Conservation (phyloP, 1,140 invertebrate genomes). For the Zaprionus camerounensis region DNA sequence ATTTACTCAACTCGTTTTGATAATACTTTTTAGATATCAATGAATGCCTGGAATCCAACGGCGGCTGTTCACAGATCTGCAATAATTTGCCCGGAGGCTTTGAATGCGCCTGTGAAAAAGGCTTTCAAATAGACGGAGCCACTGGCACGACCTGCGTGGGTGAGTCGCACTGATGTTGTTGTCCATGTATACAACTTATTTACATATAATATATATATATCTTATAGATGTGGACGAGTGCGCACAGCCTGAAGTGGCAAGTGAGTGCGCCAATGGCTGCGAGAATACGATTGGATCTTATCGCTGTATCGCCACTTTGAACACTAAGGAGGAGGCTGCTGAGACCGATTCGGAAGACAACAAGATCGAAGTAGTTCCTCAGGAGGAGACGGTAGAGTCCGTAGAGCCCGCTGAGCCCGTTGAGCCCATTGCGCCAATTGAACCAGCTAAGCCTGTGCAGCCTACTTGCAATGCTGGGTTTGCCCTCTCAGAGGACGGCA, state of each 20-base stretch:
- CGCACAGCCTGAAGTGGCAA: slow-evolving; percentile 84
- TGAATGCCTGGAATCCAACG: slow-evolving; percentile 90
- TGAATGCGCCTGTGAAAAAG: slow-evolving; percentile 88
- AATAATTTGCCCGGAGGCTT: slow-evolving; percentile 90
- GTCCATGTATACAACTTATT: background rate
- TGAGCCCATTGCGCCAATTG: background rate
- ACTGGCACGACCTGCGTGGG: slow-evolving; percentile 79
- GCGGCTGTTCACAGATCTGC: slow-evolving; percentile 87
- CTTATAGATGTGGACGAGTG: slow-evolving; percentile 90
- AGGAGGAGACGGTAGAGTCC: background rate
- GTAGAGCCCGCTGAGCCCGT: background rate
- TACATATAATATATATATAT: background rate
- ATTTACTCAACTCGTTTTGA: background rate
- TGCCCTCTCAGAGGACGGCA: slow-evolving; percentile 83
- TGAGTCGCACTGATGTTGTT: slow-evolving; percentile 37
- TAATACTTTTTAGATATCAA: slow-evolving; percentile 87
- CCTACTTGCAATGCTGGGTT: slow-evolving; percentile 87
- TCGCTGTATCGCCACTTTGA: slow-evolving; percentile 85
- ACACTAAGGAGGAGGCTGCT: slow-evolving; percentile 28
- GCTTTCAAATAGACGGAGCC: slow-evolving; percentile 75
- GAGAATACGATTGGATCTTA: slow-evolving; percentile 90
- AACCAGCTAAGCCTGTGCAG: slow-evolving; percentile 55
- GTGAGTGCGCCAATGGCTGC: slow-evolving; percentile 87
- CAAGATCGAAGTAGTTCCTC: slow-evolving; percentile 9
- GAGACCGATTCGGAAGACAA: background rate